Evolutionary conservation across 2,113 vertebrate genomes (phyloP), one percentile per base, ranked within the genome.

Genomic region (Casuarius casuarius): DNA sequence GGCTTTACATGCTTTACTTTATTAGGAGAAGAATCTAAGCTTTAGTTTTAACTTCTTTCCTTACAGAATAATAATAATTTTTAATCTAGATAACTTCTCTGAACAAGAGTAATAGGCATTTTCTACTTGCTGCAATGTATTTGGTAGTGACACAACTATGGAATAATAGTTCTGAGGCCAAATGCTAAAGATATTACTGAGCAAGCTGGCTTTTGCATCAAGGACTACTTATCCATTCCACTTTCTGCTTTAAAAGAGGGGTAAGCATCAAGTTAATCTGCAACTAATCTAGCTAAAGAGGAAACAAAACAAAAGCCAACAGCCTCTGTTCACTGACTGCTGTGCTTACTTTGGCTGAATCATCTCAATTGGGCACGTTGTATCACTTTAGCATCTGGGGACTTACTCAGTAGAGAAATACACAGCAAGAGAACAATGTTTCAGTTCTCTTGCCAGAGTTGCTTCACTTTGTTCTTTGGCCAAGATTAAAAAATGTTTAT

Each of bases 301-400:
- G 94, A 94, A 96, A 87, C 75, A 68, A 93, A 91, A 26, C 77
- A 84, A 95, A 96, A 89, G 76, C 59, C 92, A 95, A 58, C 52
- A 84, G 81, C 62, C 51, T 91, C 76, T 91, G 59, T 61, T 94
- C 89, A 66, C 90, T 59, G 77, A 73, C 90, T 96, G 92, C 96
- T 94, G 80, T 83, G 95, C 94, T 97, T 95, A 63, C 84, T 97
- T 97, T 96, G 96, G 95, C 94, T 95, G 90, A 94, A 93, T 94
- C 82, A 89, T 93, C 88, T 92, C 92, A 86, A 5, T 10, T 86
- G 90, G 81, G 89, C 96, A 94, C 7, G 56, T 90, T 75, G 25
- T 78, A 93, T 95, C 85, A 70, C 84, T 95, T 89, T 81, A 94
- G 95, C 92, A 95, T 97, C 95, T 95, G 96, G 96, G 97, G 95